A percentile compares a stretch with the other conserved stretches of the same genome.
Evolutionary conservation across 2,113 vertebrate genomes (phyloP).

Genomic region (Microcebus lehilahytsara): DNA sequence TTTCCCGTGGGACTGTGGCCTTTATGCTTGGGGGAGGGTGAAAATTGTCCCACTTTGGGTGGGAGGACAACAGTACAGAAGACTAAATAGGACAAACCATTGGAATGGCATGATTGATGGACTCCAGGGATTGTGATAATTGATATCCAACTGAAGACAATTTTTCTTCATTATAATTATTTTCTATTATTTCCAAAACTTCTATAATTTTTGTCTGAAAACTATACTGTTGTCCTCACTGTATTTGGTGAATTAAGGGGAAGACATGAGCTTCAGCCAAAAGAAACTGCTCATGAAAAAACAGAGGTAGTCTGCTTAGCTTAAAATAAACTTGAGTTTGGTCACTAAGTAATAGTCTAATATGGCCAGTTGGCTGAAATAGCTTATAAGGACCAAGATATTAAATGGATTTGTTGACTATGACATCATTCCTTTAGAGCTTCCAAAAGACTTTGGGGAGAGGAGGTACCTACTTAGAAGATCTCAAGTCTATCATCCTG

Average conservation of each 20-base stretch:
- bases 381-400: background rate
- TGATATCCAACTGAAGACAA: background rate
- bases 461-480: background rate
- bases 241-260: background rate
- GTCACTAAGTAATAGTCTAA: background rate
- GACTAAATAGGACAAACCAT: rapidly evolving
- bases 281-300: background rate
- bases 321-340: background rate
- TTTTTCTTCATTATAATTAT: background rate
- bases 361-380: background rate
- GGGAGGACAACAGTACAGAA: background rate
- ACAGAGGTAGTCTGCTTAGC: background rate
- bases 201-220: background rate
- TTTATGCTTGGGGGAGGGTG: background rate
- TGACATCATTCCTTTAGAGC: background rate
- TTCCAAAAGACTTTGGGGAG: no score
- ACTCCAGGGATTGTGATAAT: background rate
- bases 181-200: background rate
- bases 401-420: background rate
- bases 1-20: background rate
- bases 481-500: background rate
- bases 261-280: background rate
- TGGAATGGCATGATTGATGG: background rate
- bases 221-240: background rate
- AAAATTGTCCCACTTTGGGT: rapidly evolving